phyloP scores from a whole-genome alignment of 2,888 invertebrate genomes.

The Sinelater perroti region DNA sequence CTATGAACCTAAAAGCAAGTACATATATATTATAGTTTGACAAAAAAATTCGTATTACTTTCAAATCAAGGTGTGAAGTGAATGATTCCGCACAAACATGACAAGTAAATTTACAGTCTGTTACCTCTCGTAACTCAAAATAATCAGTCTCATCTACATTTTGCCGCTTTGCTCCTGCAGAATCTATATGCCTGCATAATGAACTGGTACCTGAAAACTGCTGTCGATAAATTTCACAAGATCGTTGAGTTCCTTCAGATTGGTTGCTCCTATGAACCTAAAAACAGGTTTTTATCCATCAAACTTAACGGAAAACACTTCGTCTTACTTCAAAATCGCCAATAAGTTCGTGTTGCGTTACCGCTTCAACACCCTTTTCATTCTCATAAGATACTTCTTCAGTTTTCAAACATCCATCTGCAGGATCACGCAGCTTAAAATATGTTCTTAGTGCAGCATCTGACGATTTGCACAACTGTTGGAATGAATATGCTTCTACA shows the following conservation, averaged over 20 bases:
- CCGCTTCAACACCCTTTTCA: background rate
- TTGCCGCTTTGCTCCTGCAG: no score
- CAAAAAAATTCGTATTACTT: constrained; percentile 22
- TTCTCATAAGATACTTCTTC: no score
- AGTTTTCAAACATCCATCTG: no score
- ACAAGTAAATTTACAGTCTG: constrained; percentile 41
- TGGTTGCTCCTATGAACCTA: no score
- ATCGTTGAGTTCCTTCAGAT: no score
- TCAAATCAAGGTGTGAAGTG: constrained; percentile 39
- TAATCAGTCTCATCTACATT: no score
- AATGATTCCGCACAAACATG: constrained; percentile 43
- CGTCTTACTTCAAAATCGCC: background rate
- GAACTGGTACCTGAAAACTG: no score
- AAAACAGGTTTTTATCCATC: no score
- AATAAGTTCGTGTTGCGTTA: constrained; percentile 3
- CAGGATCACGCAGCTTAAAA: no score
- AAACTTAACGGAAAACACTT: no score
- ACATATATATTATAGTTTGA: background rate
- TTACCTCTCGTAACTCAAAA: constrained; percentile 38
- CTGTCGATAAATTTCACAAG: no score
- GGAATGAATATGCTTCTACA: constrained; percentile 36
- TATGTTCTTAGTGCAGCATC: constrained; percentile 30
- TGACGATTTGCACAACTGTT: constrained; percentile 31
- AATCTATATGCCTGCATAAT: no score
- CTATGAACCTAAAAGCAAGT: constrained; percentile 32